Percentiles rank a stretch among this genome's conserved stretches.
Conservation (phyloP, 2,888 invertebrate species). For the Standfussiana lucernea region DNA sequence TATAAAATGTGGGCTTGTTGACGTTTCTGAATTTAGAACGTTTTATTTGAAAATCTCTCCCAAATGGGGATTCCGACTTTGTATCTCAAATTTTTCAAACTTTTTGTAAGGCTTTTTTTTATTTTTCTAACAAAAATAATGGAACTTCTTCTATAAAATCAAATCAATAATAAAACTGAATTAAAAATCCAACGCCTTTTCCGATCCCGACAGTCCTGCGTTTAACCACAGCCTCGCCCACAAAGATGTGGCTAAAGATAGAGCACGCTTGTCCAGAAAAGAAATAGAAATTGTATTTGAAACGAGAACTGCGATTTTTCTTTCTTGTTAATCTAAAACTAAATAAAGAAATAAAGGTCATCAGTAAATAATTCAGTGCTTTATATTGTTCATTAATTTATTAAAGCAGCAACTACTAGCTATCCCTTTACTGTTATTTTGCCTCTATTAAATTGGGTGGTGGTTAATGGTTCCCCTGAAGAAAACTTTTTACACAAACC, state of each 20-base stretch:
- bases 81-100: too few relatives aligned
- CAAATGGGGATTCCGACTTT: not conserved
- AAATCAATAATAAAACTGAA: slow-evolving; percentile 12
- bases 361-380: not conserved
- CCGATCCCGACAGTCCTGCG: slow-evolving; percentile 1
- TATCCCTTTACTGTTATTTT: not conserved
- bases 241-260: slow-evolving; percentile 46
- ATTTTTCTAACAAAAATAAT: not conserved
- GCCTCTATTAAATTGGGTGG: not conserved
- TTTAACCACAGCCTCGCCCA: slow-evolving; percentile 32
- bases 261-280: slow-evolving; percentile 29
- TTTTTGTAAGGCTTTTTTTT: not conserved
- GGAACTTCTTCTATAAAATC: not conserved
- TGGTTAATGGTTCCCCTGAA: not conserved
- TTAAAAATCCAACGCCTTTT: slow-evolving; percentile 9
- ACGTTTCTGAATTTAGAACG: slow-evolving; percentile 31
- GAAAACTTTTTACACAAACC: not conserved
- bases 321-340: not conserved
- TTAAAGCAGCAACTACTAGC: not conserved
- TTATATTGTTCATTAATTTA: not conserved
- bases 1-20: slow-evolving; percentile 34
- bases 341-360: not conserved
- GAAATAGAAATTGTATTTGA: slow-evolving; percentile 32
- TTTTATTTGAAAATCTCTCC: slow-evolving; percentile 17
- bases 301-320: not conserved